Base-by-base conservation (phyloP, 2,888 invertebrate species). In the Unio delphinus region DNA sequence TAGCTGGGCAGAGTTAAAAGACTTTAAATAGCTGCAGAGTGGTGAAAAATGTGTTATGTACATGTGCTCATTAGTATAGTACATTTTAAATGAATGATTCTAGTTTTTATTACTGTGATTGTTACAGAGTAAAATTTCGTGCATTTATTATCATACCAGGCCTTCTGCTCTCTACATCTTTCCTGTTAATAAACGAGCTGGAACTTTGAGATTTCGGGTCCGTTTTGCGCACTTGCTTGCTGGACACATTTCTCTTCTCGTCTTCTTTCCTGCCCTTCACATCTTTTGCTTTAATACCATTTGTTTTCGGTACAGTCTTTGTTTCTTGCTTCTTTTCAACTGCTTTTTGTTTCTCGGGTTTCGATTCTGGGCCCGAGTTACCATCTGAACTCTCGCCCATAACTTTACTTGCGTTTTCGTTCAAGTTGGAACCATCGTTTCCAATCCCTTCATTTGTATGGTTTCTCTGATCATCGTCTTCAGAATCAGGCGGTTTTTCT, bases 401-500 rank as follows among this genome's bases (percentile, higher is more conserved):
- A 56, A 68, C 70, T 70, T 75, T 77, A 78, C 77, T 77, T 74
- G 79, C 81, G 76, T 80, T 82, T 80, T 83, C 83, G 75, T 74
- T 82, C 72, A 81, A 65, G 78, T 81, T 82, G 72, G 78, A 76
- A 65, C 79, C 74, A 17, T 75, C 61, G 67, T 69, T 77, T 62
- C 72, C 80, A 57, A 71, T 68, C 11, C 64, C 69, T 28, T 73
- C 77, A 56, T 73, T 70, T 34, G 69, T 66, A 26, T 63, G 68
- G 59, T 69, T 76, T 60, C 73, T 75, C 64, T 74, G 70, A 26
- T 65, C 71, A 30, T 69, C 77, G 71, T 82, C 78, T 75, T 79
- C 76, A 64, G 75, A 78, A 62, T 83, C 83, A 69, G 73, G 72
- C 67, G 80, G 73, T 74, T 80, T 83, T 69, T 77, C 77, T 71